Base-by-base conservation (phyloP, 2,888 invertebrate species). In the Scotopteryx bipunctaria region DNA sequence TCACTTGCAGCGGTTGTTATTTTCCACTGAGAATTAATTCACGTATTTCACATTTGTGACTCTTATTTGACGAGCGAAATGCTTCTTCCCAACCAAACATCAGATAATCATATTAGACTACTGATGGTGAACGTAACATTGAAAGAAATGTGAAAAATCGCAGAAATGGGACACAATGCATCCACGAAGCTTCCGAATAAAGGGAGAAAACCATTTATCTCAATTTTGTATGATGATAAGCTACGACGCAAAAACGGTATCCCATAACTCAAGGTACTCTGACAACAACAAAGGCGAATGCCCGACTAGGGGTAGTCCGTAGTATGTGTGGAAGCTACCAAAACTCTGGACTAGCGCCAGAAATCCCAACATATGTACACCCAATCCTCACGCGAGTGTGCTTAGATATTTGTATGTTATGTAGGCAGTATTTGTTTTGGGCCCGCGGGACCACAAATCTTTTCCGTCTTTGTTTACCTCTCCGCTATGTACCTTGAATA, bases 301-400 rank as follows among this genome's bases (percentile, higher is more conserved):
- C 65, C 75, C 73, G 71, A 67, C 68, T 66, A 64, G 63, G 70
- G 47, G 44, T 54, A 45, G 40, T 36, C 43, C 40, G 69, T 69
- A 73, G 71, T 75, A 70, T 74, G 73, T 70, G 69, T 42, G 70
- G 68, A 63, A 71, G 66, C 70, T 73, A 68, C 66, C 67, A 67
- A 69, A 69, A 70, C 62, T 62, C 71, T 85, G 85, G 83, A 74
- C 57, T 59, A 47, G 54, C 62, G 83, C 85, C 83, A 83, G 82
- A 79, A 78, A 74, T 75, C 69, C 68, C 67, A 67, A 69, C 76
- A 70, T 72, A 70, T 60, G 62, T 64, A 64, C 44, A 59, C 52
- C 57, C 61, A 53, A 42, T 57, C 62, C 50, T 53, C 57, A 55
- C 57, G 41, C 57, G 49, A 62, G 50, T 44, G 47, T 49, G 61